Conservation (phyloP, 2,888 invertebrate genomes). For the Cotesia congregata region DNA sequence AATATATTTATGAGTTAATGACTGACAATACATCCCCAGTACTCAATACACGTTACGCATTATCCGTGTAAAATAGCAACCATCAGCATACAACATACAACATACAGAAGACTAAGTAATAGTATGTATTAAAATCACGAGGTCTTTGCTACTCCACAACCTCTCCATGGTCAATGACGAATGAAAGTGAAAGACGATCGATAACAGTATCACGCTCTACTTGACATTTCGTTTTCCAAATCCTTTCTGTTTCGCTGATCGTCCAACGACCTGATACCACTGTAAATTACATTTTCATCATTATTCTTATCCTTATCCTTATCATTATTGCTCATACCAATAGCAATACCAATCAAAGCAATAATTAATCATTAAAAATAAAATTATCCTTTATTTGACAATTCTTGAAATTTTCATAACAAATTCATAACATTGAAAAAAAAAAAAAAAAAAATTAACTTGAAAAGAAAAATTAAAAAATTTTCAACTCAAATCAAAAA, state of each 20-base stretch:
- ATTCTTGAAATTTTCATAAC: no score
- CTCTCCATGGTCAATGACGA: slow-evolving; percentile 37
- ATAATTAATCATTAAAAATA: not conserved
- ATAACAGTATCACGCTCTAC: slow-evolving; percentile 34
- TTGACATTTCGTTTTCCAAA: slow-evolving; percentile 28
- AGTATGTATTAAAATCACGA: slow-evolving; percentile 11
- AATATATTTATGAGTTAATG: not conserved
- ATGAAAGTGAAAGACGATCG: slow-evolving; percentile 40
- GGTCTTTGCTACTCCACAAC: not conserved
- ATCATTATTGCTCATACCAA: no score
- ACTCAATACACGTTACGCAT: no score
- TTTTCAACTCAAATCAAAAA: no score
- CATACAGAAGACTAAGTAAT: no score
- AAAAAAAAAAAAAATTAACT: no score
- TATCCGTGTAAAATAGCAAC: no score
- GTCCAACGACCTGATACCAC: not conserved
- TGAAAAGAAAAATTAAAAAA: no score
- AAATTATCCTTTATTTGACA: no score
- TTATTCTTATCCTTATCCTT: no score
- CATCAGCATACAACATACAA: no score
- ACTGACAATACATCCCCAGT: not conserved
- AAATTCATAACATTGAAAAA: no score
- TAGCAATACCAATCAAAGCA: not conserved
- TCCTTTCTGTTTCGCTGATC: slow-evolving; percentile 10
- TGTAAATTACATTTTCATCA: not conserved